These are phyloP conservation scores for Silvanus unidentatus DNA, from an alignment of 2,888 invertebrate species.

Conservation along the genomic window DNA sequence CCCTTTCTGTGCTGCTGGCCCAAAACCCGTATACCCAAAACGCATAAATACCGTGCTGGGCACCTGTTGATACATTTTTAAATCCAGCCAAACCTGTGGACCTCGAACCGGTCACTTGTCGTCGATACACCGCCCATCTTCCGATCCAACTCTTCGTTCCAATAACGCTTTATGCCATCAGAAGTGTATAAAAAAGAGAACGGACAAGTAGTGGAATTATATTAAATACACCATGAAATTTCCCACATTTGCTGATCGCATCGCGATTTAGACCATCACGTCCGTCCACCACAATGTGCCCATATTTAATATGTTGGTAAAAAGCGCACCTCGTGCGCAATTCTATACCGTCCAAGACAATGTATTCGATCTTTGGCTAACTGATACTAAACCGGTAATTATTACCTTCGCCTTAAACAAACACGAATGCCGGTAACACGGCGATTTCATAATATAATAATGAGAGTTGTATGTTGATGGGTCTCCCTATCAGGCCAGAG, in stretches of 20 bases:
- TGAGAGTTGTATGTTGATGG: conserved; percentile 24
- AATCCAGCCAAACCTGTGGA: conserved; percentile 2
- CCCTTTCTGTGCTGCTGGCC: too few relatives aligned
- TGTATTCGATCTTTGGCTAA: conserved; percentile 17
- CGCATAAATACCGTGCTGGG: conserved; percentile 12
- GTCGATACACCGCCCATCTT: not conserved
- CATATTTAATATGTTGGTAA: not conserved
- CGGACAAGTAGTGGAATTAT: too few relatives aligned
- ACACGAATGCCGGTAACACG: conserved; percentile 36
- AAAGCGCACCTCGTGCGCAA: conserved; percentile 16
- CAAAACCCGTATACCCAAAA: too few relatives aligned
- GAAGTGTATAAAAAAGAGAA: too few relatives aligned
- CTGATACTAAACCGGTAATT: conserved; percentile 29
- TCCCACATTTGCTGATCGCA: too few relatives aligned
- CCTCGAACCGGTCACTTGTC: conserved; percentile 1
- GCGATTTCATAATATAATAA: conserved; percentile 31
- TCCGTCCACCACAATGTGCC: not conserved
- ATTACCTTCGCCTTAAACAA: conserved; percentile 37
- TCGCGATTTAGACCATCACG: not conserved
- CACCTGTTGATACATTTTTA: conserved; percentile 6
- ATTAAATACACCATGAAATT: too few relatives aligned
- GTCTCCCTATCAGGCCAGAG: conserved; percentile 26
- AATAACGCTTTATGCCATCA: too few relatives aligned
- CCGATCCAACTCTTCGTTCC: too few relatives aligned
- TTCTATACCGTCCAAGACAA: conserved; percentile 11